Evolutionary conservation across 2,888 invertebrate genomes (phyloP).

Genomic region (Dynastes tityus): DNA sequence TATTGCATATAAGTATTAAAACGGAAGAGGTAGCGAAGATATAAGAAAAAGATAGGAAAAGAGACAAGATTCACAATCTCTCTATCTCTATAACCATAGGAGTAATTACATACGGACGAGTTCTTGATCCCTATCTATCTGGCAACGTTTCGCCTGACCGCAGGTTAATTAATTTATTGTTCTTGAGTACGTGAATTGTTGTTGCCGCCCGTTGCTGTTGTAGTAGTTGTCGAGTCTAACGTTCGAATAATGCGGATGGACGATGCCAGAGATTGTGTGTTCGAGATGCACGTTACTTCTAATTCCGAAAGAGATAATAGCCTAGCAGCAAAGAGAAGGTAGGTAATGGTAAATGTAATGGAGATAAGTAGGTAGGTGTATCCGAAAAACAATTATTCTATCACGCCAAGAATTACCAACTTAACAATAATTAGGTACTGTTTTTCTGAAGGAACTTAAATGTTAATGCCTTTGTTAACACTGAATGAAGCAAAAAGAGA

Average conservation of each 20-base stretch:
- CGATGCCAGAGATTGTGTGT: neutral
- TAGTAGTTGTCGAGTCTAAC: constrained; percentile 4
- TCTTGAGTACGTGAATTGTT: constrained; percentile 26
- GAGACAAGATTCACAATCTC: no score
- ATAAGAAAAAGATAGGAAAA: no score
- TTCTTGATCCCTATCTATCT: constrained; percentile 40
- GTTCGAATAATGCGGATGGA: constrained; percentile 19
- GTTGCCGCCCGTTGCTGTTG: neutral
- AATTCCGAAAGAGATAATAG: constrained; percentile 13
- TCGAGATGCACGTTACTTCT: constrained; percentile 9
- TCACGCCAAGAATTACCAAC: no score
- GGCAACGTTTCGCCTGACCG: constrained; percentile 27
- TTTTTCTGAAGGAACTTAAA: no score
- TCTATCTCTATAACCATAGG: neutral
- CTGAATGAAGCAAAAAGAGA: no score
- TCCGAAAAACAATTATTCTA: no score
- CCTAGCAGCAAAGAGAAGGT: neutral
- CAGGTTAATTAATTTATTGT: constrained; percentile 45
- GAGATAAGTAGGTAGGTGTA: no score
- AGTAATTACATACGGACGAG: constrained; percentile 13
- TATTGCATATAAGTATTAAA: no score
- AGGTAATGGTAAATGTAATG: no score
- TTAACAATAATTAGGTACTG: no score
- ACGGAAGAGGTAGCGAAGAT: no score
- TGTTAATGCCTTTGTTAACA: no score